Evolutionary conservation across 2,797 vertebrate species (phyloP).

Genomic region (Microctenopoma stevenorrisi): DNA sequence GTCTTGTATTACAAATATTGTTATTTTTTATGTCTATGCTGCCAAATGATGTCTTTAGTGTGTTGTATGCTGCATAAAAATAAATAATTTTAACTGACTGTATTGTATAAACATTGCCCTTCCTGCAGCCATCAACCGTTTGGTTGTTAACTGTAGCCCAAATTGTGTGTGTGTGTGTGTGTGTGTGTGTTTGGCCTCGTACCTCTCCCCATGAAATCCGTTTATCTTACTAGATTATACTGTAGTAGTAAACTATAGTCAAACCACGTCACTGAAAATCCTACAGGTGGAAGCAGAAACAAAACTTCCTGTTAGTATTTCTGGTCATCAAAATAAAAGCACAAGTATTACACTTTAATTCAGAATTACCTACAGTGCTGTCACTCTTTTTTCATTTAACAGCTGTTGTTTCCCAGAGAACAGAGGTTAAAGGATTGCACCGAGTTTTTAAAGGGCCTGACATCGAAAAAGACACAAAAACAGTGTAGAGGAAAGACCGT

Average conservation of each 20-base stretch:
- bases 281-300: too few species aligned
- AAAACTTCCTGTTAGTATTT: background rate
- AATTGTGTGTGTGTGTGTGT: too few species aligned
- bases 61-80: conserved; percentile 57
- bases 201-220: too few species aligned
- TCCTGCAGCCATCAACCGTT: background rate
- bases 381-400: background rate
- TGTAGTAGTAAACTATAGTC: too few species aligned
- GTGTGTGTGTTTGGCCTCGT: too few species aligned
- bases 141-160: background rate
- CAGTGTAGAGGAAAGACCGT: too few species aligned
- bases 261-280: too few species aligned
- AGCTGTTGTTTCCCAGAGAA: background rate
- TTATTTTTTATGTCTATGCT: background rate
- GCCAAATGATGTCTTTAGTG: conserved; percentile 44
- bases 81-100: conserved; percentile 56
- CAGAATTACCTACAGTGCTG: background rate
- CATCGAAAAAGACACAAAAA: too few species aligned
- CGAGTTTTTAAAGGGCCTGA: too few species aligned
- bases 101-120: background rate
- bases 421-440: too few species aligned
- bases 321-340: conserved; percentile 53
- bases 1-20: conserved; percentile 3
- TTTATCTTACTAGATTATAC: too few species aligned
- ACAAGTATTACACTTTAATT: background rate